Evolutionary conservation across 2,888 invertebrate genomes (phyloP).

Genomic region (Pollenia amentaria): DNA sequence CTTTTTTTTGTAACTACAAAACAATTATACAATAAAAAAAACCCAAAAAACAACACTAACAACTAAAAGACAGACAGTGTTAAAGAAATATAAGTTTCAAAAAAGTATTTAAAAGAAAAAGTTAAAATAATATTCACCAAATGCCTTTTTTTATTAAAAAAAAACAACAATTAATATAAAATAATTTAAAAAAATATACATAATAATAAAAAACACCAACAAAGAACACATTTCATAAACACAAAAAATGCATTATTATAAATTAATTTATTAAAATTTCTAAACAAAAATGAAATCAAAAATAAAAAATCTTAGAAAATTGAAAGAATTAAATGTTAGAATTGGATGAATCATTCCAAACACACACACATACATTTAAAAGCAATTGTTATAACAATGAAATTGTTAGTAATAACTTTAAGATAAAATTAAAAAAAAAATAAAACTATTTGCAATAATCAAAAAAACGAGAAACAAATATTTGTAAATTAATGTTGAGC

Average conservation of each 20-base stretch:
- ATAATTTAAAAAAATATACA: constrained; percentile 28
- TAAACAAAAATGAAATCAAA: constrained; percentile 23
- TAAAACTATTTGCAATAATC: constrained; percentile 49
- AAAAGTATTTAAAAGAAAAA: constrained; percentile 23
- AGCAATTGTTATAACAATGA: constrained; percentile 71
- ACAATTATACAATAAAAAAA: not conserved
- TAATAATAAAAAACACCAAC: constrained; percentile 47
- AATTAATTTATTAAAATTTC: constrained; percentile 23
- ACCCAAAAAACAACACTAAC: not conserved
- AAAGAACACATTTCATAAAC: constrained; percentile 38
- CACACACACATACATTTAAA: constrained; percentile 25
- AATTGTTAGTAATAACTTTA: constrained; percentile 61
- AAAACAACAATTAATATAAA: constrained; percentile 27
- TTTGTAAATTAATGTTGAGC: constrained; percentile 61
- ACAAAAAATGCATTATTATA: not conserved
- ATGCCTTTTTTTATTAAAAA: constrained; percentile 70
- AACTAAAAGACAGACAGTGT: constrained; percentile 17
- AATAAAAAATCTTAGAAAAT: constrained; percentile 18
- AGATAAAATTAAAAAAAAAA: constrained; percentile 74
- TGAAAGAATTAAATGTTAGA: constrained; percentile 39
- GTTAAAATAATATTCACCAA: constrained; percentile 64
- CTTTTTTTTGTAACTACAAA: not conserved
- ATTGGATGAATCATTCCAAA: constrained; percentile 21
- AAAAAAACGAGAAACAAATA: constrained; percentile 73
- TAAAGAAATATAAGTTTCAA: constrained; percentile 25